Conservation (phyloP, 1,140 invertebrate species). For the Colletes gigas region DNA sequence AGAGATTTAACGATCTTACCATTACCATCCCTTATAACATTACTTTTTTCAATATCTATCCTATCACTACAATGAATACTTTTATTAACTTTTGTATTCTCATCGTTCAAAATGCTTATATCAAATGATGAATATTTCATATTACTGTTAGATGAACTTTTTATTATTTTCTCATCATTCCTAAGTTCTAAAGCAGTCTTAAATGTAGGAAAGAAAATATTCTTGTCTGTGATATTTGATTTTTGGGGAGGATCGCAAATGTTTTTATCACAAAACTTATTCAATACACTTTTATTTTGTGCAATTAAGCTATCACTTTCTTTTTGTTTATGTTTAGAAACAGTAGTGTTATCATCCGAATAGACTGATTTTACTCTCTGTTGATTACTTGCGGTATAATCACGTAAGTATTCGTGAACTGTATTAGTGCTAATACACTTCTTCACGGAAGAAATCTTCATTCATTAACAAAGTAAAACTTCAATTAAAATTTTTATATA, state of each 20-base stretch:
- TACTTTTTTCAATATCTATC: not conserved
- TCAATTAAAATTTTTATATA: not conserved
- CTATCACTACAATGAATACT: not conserved
- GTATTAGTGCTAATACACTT: constrained; percentile 52
- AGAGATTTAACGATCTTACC: not conserved
- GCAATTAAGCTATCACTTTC: not conserved
- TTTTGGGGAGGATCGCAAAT: not conserved
- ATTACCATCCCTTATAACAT: not conserved
- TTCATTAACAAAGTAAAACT: constrained; percentile 22
- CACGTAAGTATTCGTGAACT: constrained; percentile 49
- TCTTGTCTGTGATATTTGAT: constrained; percentile 4
- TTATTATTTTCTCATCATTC: constrained; percentile 42
- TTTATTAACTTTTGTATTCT: constrained; percentile 3
- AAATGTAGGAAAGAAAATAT: constrained; percentile 53
- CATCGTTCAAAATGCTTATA: constrained; percentile 20
- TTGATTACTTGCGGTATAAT: constrained; percentile 30
- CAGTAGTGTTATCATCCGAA: not conserved
- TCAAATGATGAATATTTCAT: constrained; percentile 13
- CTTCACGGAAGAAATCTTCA: constrained; percentile 60
- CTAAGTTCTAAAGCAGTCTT: constrained; percentile 69
- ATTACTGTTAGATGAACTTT: not conserved
- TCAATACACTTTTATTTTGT: not conserved
- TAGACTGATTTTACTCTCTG: not conserved
- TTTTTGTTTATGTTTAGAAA: not conserved
- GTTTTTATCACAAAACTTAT: constrained; percentile 7